These are phyloP conservation scores for Plestiodon gilberti DNA, from an alignment of 2,113 vertebrate genomes.

Conservation along the genomic window DNA sequence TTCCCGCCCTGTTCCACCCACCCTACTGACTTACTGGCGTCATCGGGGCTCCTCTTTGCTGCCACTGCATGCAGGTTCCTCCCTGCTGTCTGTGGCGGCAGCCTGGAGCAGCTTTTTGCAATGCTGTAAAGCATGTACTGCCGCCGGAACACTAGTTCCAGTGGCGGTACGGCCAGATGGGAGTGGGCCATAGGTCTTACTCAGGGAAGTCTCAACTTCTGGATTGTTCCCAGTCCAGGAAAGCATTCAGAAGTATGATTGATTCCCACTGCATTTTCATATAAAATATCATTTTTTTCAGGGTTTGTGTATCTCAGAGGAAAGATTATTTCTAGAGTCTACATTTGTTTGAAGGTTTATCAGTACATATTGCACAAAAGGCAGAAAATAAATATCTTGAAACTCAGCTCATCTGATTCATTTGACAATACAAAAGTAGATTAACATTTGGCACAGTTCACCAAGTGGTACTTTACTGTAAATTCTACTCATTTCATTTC, in stretches of 20 bases:
- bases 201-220: not conserved
- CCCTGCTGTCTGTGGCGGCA: too few species aligned
- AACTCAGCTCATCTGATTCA: conserved; percentile 36
- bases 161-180: too few species aligned
- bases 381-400: conserved; percentile 59
- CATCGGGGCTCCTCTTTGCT: too few species aligned
- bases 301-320: conserved; percentile 53
- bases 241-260: not conserved
- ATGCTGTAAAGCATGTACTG: too few species aligned
- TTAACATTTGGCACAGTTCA: conserved; percentile 52
- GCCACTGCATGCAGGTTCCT: too few species aligned
- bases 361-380: conserved; percentile 53
- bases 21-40: too few species aligned
- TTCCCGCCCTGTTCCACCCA: too few species aligned
- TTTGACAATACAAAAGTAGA: conserved; percentile 61
- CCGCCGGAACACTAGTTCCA: too few species aligned
- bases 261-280: conserved; percentile 4
- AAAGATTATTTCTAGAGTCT: conserved; percentile 62
- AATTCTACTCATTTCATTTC: not conserved
- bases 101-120: too few species aligned
- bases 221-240: not conserved
- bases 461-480: conserved; percentile 49
- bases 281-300: conserved; percentile 59
- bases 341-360: conserved; percentile 59
- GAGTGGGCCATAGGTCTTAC: too few species aligned